phyloP scores from a whole-genome alignment of 2,888 invertebrate species.

The Selenia dentaria region DNA sequence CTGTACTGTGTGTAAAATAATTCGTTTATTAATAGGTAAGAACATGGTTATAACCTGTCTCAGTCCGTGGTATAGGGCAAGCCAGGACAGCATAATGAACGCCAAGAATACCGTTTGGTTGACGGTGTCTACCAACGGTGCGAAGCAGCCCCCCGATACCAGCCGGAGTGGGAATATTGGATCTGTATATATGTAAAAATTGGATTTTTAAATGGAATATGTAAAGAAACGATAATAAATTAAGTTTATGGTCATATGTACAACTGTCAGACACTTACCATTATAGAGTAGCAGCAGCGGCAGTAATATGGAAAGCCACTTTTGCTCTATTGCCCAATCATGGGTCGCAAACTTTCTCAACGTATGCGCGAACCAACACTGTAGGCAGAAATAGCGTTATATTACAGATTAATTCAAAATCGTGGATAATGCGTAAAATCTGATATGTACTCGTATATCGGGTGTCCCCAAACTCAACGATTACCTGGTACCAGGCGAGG shows the following conservation, averaged over 20 bases:
- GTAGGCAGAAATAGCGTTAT: constrained; percentile 48
- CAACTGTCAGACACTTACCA: constrained; percentile 92
- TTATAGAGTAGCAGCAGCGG: constrained; percentile 95
- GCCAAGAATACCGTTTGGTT: constrained; percentile 96
- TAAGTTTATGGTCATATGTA: too few species aligned
- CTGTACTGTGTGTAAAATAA: too few species aligned
- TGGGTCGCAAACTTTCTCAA: constrained; percentile 93
- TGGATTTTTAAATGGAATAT: too few species aligned
- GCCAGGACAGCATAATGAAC: constrained; percentile 95
- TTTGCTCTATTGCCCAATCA: constrained; percentile 99
- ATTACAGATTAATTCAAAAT: too few species aligned
- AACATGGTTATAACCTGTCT: constrained; percentile 95
- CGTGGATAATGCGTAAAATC: too few species aligned
- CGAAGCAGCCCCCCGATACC: constrained; percentile 94
- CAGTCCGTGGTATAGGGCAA: constrained; percentile 97
- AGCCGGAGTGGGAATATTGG: constrained; percentile 97
- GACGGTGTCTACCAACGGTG: constrained; percentile 95
- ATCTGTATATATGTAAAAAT: constrained; percentile 88
- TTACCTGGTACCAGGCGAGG: too few species aligned
- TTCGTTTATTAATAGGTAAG: too few species aligned
- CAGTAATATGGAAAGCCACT: constrained; percentile 95
- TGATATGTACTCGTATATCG: too few species aligned
- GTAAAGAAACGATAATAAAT: too few species aligned
- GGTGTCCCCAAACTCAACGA: too few species aligned
- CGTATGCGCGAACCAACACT: constrained; percentile 97